phyloP scores from a whole-genome alignment of 1,140 invertebrate genomes.

The Drosophila prosaltans region DNA sequence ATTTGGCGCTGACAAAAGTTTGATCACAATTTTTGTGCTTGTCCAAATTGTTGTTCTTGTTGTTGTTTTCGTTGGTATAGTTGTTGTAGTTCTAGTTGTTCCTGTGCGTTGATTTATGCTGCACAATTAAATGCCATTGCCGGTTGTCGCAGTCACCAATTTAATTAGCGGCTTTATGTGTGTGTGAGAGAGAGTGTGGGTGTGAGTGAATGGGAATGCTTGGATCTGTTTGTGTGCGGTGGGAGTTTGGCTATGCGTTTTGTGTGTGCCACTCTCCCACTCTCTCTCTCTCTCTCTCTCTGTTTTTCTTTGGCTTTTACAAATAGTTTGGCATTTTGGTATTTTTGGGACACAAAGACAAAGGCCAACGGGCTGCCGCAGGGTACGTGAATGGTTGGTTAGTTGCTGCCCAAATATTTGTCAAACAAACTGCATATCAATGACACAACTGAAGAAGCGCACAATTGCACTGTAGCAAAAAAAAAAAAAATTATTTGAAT shows the following conservation, averaged over 20 bases:
- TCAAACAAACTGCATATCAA: conserved; percentile 7
- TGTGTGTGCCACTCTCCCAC: neutral
- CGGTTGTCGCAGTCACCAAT: conserved; percentile 47
- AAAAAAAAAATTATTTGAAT: too few species aligned
- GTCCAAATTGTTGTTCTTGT: conserved; percentile 23
- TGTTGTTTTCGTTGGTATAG: neutral
- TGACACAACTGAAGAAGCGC: neutral
- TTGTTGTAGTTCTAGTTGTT: conserved; percentile 21
- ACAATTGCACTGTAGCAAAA: too few species aligned
- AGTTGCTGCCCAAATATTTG: conserved; percentile 3
- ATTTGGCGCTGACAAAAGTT: conserved; percentile 65
- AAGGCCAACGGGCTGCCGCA: neutral
- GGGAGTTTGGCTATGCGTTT: neutral
- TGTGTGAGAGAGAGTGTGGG: conserved; percentile 19
- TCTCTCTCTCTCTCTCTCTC: neutral
- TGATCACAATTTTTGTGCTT: conserved; percentile 56
- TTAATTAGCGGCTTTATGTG: conserved; percentile 49
- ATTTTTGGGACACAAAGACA: conserved; percentile 10
- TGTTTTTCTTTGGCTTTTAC: neutral
- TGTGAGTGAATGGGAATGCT: neutral
- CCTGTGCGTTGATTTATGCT: conserved; percentile 55
- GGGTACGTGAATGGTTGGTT: neutral
- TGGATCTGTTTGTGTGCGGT: conserved; percentile 12
- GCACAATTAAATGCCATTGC: conserved; percentile 61
- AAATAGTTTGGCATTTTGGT: conserved; percentile 10